These are phyloP conservation scores for Lycocorax pyrrhopterus DNA, from an alignment of 2,113 vertebrate species.

Conservation along the genomic window DNA sequence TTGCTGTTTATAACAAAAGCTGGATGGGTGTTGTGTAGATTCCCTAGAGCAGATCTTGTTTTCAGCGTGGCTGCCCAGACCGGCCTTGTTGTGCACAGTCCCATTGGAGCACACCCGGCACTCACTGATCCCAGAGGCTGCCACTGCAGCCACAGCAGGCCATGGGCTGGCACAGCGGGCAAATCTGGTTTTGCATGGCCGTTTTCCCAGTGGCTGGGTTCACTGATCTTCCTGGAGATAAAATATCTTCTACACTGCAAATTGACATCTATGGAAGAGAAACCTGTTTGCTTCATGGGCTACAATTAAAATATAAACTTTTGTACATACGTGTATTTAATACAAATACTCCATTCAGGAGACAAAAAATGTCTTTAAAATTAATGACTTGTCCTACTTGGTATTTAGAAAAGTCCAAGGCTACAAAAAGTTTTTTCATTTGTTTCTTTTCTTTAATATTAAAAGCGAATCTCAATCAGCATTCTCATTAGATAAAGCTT, in stretches of 20 bases:
- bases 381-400: not conserved
- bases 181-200: not conserved
- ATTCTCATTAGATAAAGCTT: not conserved
- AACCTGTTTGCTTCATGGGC: not conserved
- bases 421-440: not conserved
- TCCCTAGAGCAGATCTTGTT: not conserved
- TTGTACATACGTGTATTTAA: not conserved
- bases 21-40: not conserved
- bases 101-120: fast-evolving
- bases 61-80: not conserved
- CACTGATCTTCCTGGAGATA: not conserved
- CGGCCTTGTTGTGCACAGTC: not conserved
- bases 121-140: not conserved
- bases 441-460: not conserved
- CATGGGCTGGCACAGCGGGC: not conserved
- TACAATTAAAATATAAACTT: not conserved
- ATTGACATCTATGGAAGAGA: not conserved
- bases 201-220: not conserved
- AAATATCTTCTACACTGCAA: not conserved
- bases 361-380: not conserved
- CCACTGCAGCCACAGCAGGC: not conserved
- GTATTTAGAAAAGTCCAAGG: not conserved
- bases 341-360: not conserved
- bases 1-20: not conserved
- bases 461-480: not conserved